Evolutionary conservation across 2,797 vertebrate species (phyloP).

Genomic region (Mionectes olivaceus): DNA sequence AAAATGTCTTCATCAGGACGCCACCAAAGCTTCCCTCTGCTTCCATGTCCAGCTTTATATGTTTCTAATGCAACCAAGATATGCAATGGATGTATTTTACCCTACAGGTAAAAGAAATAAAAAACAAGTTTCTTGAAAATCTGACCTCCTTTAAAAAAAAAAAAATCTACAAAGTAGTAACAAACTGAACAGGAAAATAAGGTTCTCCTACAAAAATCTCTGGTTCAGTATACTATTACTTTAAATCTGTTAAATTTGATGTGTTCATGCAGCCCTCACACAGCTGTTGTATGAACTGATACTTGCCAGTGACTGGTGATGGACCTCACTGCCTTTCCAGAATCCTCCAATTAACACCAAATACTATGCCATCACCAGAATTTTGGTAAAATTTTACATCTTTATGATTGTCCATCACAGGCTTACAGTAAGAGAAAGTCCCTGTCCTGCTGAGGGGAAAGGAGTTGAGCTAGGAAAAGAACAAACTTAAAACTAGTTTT

Average conservation of each 20-base stretch:
- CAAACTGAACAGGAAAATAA: not conserved
- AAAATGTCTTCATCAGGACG: constrained; percentile 85
- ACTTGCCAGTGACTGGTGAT: not conserved
- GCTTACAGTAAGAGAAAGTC: not conserved
- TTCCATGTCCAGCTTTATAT: constrained; percentile 89
- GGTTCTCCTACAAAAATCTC: not conserved
- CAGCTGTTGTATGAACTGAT: not conserved
- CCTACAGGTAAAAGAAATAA: constrained; percentile 74
- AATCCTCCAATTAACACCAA: not conserved
- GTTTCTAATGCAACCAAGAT: constrained; percentile 88
- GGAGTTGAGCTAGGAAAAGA: not conserved
- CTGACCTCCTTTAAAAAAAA: not conserved
- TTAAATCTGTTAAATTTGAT: not conserved
- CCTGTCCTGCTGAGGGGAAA: not conserved
- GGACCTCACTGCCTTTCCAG: not conserved
- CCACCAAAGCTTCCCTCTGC: constrained; percentile 91
- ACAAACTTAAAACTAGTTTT: not conserved
- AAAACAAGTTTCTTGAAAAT: not conserved
- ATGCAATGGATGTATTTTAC: constrained; percentile 88
- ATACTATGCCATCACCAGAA: not conserved
- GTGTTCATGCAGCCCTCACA: not conserved
- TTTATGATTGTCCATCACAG: not conserved
- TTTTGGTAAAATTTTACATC: not conserved
- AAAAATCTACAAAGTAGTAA: not conserved
- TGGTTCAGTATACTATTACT: not conserved